Conservation (phyloP, 92 coral and sea anemone species). For the Chrysogorgia sp. region DNA sequence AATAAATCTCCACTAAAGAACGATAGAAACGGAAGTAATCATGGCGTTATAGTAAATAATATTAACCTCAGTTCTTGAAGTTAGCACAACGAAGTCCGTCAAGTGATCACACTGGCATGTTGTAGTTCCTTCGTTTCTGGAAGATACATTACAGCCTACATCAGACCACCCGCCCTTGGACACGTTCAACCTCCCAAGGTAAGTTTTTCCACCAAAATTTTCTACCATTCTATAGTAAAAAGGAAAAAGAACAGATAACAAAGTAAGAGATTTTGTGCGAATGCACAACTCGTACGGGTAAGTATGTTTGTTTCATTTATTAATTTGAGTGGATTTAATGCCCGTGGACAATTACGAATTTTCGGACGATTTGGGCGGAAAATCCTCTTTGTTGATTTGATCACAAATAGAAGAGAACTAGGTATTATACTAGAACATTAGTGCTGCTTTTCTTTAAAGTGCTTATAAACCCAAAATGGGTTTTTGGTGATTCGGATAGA, state of each 20-base stretch:
- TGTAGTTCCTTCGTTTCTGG: slow-evolving; percentile 58
- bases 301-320: too few relatives aligned
- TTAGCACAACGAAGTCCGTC: slow-evolving; percentile 80
- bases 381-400: too few relatives aligned
- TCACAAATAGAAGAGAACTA: too few relatives aligned
- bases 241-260: slow-evolving; percentile 7
- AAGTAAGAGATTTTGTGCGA: neutral
- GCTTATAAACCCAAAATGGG: too few relatives aligned
- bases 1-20: neutral
- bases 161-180: slow-evolving; percentile 74
- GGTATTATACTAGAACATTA: too few relatives aligned
- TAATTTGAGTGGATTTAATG: too few relatives aligned
- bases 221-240: slow-evolving; percentile 65
- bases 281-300: neutral
- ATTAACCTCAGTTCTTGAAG: slow-evolving; percentile 80
- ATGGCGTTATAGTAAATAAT: neutral
- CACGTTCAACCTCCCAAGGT: neutral
- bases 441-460: too few relatives aligned
- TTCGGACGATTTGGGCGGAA: too few relatives aligned
- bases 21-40: neutral
- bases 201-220: neutral
- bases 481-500: too few relatives aligned
- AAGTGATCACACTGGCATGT: slow-evolving; percentile 91
- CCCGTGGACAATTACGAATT: too few relatives aligned
- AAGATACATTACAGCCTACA: slow-evolving; percentile 76